Evolutionary conservation across 2,797 vertebrate species (phyloP), one percentile per base, ranked within the genome.

Genomic region (Anguilla megastoma): DNA sequence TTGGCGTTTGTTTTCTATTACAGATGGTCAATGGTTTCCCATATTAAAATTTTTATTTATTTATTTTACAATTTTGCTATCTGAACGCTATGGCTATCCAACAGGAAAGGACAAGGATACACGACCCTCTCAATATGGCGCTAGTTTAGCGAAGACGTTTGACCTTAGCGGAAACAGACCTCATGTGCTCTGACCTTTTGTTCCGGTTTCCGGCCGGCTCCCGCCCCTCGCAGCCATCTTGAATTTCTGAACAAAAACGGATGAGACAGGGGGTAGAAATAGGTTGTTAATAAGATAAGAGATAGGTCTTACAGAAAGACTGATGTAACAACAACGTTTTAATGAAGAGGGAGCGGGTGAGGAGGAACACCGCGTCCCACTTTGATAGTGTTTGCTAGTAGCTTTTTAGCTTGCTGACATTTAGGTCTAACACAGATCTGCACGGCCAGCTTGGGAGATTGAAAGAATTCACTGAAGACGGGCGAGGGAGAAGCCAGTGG

Each of bases 151-250:
- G 7, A 30, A 24, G 58, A 36, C 30, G 6, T 58, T 56, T 56
- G 50, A 60, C 66, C 6, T 41, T 36, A 30, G 50, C 88, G 88
- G 86, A 89, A 87, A 85, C 84, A 54, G 48, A 30, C 71, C 48
- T 80, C 41, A 18, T 45, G 85, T 50, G 10, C n/a, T 84, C 14
- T 24, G 84, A 87, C 74, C 33, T 87, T 83, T 63, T 48, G 89
- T 96, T 96, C 96, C 95, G 95, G 86, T 95, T 95, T 95, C 93
- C 94, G 94, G 88, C 94, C 93, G 93, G 94, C 95, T 96, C 95
- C 95, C 95, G 93, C 95, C 95, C 95, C 95, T 92, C 93, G 95
- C 95, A 96, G 96, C 96, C 96, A 97, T 97, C 95, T 96, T 95
- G 93, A 95, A 95, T 94, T 95, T 91, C 93, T 94, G 96, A 95